Percentiles rank a stretch among this genome's conserved stretches.
Conservation (phyloP, 2,113 vertebrate genomes). For the Myotis lucifugus region DNA sequence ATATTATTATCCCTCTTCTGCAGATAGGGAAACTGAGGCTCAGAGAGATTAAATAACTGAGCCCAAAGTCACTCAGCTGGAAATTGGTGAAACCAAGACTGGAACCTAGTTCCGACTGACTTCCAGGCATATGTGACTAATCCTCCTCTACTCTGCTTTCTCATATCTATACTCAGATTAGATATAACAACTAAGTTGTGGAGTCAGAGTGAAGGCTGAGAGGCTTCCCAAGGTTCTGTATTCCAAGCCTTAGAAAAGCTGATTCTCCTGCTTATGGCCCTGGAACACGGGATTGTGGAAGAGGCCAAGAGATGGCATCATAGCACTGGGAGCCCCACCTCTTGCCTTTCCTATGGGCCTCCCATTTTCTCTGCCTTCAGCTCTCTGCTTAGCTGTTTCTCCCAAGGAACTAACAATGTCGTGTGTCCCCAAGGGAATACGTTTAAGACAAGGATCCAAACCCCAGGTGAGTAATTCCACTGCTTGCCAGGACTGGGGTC, state of each 20-base stretch:
- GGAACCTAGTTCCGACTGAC: background rate
- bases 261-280: background rate
- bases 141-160: background rate
- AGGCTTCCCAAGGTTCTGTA: background rate
- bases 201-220: background rate
- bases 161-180: background rate
- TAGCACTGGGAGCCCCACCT: background rate
- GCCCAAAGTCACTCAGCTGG: background rate
- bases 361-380: slow-evolving; percentile 55
- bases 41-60: slow-evolving; percentile 7
- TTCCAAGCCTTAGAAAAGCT: background rate
- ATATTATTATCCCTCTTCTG: slow-evolving; percentile 25
- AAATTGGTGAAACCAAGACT: background rate
- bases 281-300: background rate
- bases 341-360: background rate
- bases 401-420: slow-evolving; percentile 10
- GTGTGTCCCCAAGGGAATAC: background rate
- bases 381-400: slow-evolving; percentile 48
- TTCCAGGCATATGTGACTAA: background rate
- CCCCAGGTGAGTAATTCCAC: background rate
- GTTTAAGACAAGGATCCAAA: slow-evolving; percentile 41
- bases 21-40: background rate
- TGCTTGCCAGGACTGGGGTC: background rate
- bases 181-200: background rate
- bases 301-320: background rate